Conservation (phyloP, 2,797 vertebrate genomes). For the Sebastes hopkinsi region DNA sequence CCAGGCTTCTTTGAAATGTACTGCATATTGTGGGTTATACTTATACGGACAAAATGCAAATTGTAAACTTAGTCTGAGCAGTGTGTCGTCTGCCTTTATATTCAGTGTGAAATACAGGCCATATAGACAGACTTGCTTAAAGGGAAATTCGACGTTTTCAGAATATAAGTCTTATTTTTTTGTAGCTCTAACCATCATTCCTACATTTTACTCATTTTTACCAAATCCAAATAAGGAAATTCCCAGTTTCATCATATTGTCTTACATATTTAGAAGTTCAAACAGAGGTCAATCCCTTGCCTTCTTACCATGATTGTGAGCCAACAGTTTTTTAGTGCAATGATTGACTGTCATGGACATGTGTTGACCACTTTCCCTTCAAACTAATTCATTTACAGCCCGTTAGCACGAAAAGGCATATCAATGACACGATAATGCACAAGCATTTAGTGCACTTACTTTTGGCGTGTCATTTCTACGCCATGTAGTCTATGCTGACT, state of each 20-base stretch:
- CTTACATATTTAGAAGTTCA: background rate
- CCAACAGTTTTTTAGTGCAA: background rate
- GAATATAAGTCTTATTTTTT: background rate
- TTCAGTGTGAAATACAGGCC: conserved; percentile 18
- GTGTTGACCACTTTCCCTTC: background rate
- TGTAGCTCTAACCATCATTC: background rate
- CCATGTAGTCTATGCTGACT: too few species aligned
- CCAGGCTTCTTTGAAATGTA: background rate
- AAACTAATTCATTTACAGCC: background rate
- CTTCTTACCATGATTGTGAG: background rate
- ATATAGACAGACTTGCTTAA: background rate
- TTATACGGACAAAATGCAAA: conserved; percentile 12
- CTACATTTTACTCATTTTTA: background rate
- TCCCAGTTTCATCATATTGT: background rate
- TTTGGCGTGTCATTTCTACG: too few species aligned
- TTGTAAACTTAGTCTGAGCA: conserved; percentile 14
- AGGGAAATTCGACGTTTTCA: background rate
- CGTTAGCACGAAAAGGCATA: too few species aligned
- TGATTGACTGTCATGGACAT: background rate
- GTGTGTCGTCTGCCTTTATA: conserved; percentile 12
- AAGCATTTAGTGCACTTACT: too few species aligned
- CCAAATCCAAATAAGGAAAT: background rate
- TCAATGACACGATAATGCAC: too few species aligned
- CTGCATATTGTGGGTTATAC: background rate
- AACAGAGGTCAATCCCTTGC: background rate